These are phyloP conservation scores for Pachyrhynchus sulphureomaculatus DNA, from an alignment of 1,140 invertebrate species.

Conservation along the genomic window DNA sequence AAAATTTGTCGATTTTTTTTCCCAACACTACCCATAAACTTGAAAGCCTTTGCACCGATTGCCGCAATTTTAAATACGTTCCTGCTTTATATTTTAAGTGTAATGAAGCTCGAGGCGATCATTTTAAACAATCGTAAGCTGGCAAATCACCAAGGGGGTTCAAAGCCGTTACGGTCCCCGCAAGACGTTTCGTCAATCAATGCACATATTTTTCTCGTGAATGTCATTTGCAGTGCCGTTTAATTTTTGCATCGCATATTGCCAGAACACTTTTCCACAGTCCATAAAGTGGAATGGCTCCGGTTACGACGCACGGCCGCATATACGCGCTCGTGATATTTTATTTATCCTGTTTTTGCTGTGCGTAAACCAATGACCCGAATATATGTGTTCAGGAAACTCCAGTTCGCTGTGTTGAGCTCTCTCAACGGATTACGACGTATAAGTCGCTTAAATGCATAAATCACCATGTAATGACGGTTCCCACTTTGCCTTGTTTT, in stretches of 20 bases:
- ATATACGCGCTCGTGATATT: slow-evolving; percentile 42
- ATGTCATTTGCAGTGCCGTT: slow-evolving; percentile 43
- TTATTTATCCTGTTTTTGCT: slow-evolving; percentile 47
- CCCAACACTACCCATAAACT: no score
- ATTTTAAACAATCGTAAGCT: slow-evolving; percentile 32
- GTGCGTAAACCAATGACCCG: slow-evolving; percentile 47
- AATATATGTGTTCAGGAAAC: slow-evolving; percentile 44
- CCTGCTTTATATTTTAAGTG: slow-evolving; percentile 24
- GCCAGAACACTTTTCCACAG: slow-evolving; percentile 44
- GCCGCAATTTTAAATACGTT: no score
- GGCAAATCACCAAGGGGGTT: slow-evolving; percentile 7
- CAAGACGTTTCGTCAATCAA: slow-evolving; percentile 26
- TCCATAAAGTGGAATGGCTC: slow-evolving; percentile 47
- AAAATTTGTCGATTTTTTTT: no score
- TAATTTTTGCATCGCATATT: slow-evolving; percentile 48
- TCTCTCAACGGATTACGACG: slow-evolving; percentile 16
- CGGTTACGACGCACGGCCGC: slow-evolving; percentile 15
- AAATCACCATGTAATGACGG: slow-evolving; percentile 4
- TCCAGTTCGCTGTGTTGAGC: slow-evolving; percentile 3
- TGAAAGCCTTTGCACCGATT: no score
- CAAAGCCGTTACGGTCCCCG: neutral
- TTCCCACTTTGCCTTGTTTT: neutral
- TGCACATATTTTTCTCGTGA: slow-evolving; percentile 25
- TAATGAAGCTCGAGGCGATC: slow-evolving; percentile 27
- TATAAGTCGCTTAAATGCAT: slow-evolving; percentile 5